Conservation (phyloP, 2,797 vertebrate species). For the Orestias chungarensis region DNA sequence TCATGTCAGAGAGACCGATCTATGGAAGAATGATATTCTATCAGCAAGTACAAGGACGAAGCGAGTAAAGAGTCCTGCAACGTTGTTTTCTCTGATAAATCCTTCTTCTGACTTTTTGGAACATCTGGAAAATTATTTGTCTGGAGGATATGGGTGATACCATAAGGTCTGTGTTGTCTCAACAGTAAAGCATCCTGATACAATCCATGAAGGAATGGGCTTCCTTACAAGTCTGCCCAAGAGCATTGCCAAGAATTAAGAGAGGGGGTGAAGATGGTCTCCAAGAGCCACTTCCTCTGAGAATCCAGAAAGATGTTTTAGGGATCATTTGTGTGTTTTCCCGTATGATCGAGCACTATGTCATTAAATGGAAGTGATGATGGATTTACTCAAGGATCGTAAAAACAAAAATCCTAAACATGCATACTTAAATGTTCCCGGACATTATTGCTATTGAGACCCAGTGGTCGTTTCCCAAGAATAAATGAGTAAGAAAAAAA, state of each 20-base stretch:
- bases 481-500: neutral
- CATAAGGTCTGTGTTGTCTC: constrained; percentile 8
- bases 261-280: neutral
- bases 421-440: neutral
- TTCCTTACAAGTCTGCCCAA: neutral
- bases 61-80: neutral
- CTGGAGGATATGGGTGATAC: neutral
- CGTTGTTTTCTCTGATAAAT: constrained; percentile 5
- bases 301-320: neutral
- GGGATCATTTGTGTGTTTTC: neutral
- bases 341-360: neutral
- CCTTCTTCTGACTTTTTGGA: constrained; percentile 18
- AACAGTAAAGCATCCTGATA: constrained; percentile 17
- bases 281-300: neutral
- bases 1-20: neutral
- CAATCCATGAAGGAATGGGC: constrained; percentile 26
- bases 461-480: neutral
- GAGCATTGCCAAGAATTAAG: neutral
- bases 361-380: neutral
- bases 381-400: neutral
- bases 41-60: neutral
- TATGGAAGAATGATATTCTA: neutral
- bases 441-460: neutral
- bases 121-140: constrained; percentile 9
- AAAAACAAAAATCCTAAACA: neutral